Base-by-base conservation (phyloP, 2,888 invertebrate genomes). In the Volucella inflata region DNA sequence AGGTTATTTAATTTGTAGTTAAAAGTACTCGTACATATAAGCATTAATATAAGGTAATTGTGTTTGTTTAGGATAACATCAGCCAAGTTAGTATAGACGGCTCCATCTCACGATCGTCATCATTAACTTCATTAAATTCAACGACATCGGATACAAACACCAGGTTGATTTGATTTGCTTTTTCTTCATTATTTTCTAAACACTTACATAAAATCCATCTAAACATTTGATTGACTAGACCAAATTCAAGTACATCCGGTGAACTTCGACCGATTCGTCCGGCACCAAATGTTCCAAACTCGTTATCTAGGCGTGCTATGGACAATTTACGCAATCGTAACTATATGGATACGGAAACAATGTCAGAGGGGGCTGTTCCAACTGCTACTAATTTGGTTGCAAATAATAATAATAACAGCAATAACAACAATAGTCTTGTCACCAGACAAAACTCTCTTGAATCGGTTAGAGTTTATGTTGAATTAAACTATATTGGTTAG, bases 71-170 rank as follows among this genome's bases (percentile, higher is more conserved):
- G 90, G 90, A 89, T 87, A 82, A 87, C 88, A 87, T 87, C 88
- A 89, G 89, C 88, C 88, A 87, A 64, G 78, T 76, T 87, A 90
- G 88, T 84, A 9, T 89, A 87, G 89, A 89, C 77, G 90, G 89
- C 88, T 87, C 87, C 85, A 88, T 88, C 87, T 88, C 89, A 88
- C 87, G 87, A 76, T 87, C 88, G 11, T 62, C 76, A 80, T 88
- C 89, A 87, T 83, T 88, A 88, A 87, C 87, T 79, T 87, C 88
- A 53, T 87, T 88, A 76, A 87, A 87, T 57, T 87, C 87, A 8
- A 44, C 72, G 21, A 60, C 72, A 51, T 51, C 85, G 80, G 80
- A 85, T 14, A 62, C 62, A 46, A 44, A 21, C 48, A 50, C 75
- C 62, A 81, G 85, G 83, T 78, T 72, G 71, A 30, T 30, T 30